These are phyloP conservation scores for Drosophila lutescens DNA, from an alignment of 2,888 invertebrate species.

Conservation along the genomic window DNA sequence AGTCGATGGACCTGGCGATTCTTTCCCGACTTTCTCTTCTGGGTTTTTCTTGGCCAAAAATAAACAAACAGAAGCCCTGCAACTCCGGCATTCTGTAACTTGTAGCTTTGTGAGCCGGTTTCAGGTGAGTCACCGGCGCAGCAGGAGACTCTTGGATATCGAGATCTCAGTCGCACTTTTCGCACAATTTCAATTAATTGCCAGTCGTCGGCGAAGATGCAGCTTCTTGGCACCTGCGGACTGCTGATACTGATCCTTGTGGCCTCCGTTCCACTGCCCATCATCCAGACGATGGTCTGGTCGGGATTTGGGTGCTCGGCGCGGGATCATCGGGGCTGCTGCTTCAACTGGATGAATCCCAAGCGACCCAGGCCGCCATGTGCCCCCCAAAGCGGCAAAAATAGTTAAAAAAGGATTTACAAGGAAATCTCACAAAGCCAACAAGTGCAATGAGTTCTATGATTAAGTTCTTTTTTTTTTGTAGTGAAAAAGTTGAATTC, in stretches of 20 bases:
- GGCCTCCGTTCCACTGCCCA: not conserved
- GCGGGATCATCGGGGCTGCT: slow-evolving; percentile 35
- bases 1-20: not conserved
- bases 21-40: slow-evolving; percentile 21
- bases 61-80: slow-evolving; percentile 21
- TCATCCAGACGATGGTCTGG: slow-evolving; percentile 20
- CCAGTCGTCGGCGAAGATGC: slow-evolving; percentile 13
- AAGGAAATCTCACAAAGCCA: not conserved
- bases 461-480: not conserved
- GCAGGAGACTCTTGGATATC: not conserved
- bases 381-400: not conserved
- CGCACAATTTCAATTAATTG: slow-evolving; percentile 8
- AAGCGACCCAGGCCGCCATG: slow-evolving; percentile 14
- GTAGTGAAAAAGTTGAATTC: not conserved
- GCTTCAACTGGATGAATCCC: not conserved
- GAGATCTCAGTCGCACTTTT: not conserved
- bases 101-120: slow-evolving; percentile 13
- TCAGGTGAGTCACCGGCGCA: slow-evolving; percentile 1
- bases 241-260: not conserved
- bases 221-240: slow-evolving; percentile 16
- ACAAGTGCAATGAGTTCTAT: too few relatives aligned
- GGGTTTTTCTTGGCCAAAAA: slow-evolving; percentile 24
- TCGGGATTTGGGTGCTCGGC: slow-evolving; percentile 18
- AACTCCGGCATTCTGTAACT: not conserved
- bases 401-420: not conserved